These are phyloP conservation scores for Tenthredo distinguenda DNA, from an alignment of 2,888 invertebrate species.

Conservation along the genomic window DNA sequence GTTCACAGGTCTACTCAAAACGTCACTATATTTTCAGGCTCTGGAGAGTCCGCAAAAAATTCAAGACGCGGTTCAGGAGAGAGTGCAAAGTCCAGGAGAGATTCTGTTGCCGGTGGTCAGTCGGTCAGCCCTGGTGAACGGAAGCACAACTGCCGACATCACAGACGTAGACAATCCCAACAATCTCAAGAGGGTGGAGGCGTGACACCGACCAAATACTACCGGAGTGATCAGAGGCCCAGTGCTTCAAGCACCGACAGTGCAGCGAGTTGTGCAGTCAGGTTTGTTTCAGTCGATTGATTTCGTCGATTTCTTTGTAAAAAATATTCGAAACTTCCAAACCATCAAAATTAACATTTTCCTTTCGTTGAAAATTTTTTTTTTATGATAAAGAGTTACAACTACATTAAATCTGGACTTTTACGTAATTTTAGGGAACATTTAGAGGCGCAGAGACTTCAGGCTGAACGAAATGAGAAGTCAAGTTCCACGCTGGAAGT, in stretches of 20 bases:
- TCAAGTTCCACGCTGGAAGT: constrained; percentile 59
- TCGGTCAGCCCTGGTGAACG: constrained; percentile 69
- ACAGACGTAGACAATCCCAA: constrained; percentile 75
- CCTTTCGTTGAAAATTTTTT: too few relatives aligned
- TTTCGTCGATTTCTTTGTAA: not conserved
- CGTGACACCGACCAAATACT: constrained; percentile 77
- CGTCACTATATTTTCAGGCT: constrained; percentile 76
- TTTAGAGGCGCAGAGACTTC: constrained; percentile 69
- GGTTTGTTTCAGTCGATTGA: constrained; percentile 62
- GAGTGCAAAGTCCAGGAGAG: constrained; percentile 85
- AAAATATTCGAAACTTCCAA: not conserved
- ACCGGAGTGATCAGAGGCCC: constrained; percentile 84
- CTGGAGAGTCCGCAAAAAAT: constrained; percentile 81
- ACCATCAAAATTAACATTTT: not conserved
- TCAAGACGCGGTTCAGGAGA: constrained; percentile 85
- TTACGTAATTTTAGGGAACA: constrained; percentile 68
- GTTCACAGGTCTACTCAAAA: not conserved
- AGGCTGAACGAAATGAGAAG: constrained; percentile 67
- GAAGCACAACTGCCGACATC: constrained; percentile 74
- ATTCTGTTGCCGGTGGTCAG: constrained; percentile 79
- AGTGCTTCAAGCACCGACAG: constrained; percentile 85
- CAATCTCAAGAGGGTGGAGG: constrained; percentile 68
- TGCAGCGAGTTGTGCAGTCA: constrained; percentile 72
- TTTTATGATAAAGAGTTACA: too few relatives aligned
- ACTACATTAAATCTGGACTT: constrained; percentile 5